These are phyloP conservation scores for Spilarctia lutea DNA, from an alignment of 2,888 invertebrate species.

Conservation along the genomic window DNA sequence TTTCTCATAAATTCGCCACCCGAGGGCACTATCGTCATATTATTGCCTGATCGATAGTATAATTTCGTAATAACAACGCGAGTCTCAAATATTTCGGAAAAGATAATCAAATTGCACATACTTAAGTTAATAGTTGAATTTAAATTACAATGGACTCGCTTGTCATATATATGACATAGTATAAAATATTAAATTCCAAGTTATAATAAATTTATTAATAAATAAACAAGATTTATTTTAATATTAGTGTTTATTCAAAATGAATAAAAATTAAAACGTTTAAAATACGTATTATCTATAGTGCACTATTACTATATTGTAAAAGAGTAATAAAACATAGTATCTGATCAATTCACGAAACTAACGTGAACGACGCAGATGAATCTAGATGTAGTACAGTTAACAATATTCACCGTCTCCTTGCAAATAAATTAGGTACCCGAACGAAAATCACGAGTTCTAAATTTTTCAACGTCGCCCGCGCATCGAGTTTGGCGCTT, in stretches of 20 bases:
- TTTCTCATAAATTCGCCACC: constrained; percentile 83
- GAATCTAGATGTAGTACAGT: constrained; percentile 58
- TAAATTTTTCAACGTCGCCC: constrained; percentile 83
- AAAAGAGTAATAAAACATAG: background rate
- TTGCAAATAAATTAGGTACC: constrained; percentile 80
- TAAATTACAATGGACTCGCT: constrained; percentile 16
- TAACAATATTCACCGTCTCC: constrained; percentile 76
- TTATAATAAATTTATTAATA: background rate
- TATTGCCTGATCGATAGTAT: constrained; percentile 83
- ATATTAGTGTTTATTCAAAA: background rate
- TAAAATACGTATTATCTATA: constrained; percentile 31
- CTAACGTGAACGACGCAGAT: constrained; percentile 67
- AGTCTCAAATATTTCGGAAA: constrained; percentile 67
- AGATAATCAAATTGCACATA: constrained; percentile 42
- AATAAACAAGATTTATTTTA: background rate
- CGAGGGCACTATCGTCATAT: constrained; percentile 76
- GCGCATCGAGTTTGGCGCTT: constrained; percentile 70
- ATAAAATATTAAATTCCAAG: background rate
- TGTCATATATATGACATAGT: background rate
- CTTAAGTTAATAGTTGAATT: constrained; percentile 29
- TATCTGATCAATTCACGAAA: constrained; percentile 16
- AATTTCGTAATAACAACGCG: constrained; percentile 79
- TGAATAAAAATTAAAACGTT: background rate
- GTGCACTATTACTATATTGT: constrained; percentile 19
- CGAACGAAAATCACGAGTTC: constrained; percentile 83